Base-by-base conservation (phyloP, 2,888 invertebrate genomes). In the Odiellus spinosus region DNA sequence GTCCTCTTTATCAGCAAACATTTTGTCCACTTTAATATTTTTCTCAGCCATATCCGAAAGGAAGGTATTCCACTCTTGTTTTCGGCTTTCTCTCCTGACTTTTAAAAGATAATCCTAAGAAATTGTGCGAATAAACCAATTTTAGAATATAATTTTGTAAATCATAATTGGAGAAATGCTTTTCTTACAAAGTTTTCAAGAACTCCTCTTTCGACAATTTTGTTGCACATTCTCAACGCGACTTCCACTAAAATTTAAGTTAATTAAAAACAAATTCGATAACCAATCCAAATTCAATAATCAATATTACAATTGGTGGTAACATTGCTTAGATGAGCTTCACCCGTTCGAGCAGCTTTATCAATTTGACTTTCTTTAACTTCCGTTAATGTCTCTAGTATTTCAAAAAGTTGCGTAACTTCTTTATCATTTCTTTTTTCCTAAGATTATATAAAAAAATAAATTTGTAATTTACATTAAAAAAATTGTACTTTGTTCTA, bases 351-450 rank as follows among this genome's bases (percentile, higher is more conserved):
- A 51, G 74, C 73, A n/a, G 79, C 74, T 56, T 75, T 75, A 34
- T 78, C 77, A 5, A 81, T 70, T 61, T 82, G 76, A 47, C 75
- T 77, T 59, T 82, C 80, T 61, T 77, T 80, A 18, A 86, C 73
- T 55, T 85, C 82, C 1, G 80, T 80, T 11, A 81, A 71, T 58
- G 76, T 76, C 64, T 85, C 82, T 35, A 84, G 71, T 45, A 81
- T 75, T 55, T 76, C 73, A 65, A 86, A 83, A 47, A 88, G 70
- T 56, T 76, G 74, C 60, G 81, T 81, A 2, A 84, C 78, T 68
- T 88, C 87, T 55, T 76, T 70, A 57, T 87, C 85, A 43, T 76
- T 75, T 50, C 86, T 71, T 61, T 77, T 79, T 60, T 79, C 78
- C 84, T 85, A 55, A 17, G 1, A 43, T n/a, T n/a, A n/a, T 17